Evolutionary conservation across 2,113 vertebrate species (phyloP), one percentile per base, ranked within the genome.

Genomic region (Centrocercus urophasianus): DNA sequence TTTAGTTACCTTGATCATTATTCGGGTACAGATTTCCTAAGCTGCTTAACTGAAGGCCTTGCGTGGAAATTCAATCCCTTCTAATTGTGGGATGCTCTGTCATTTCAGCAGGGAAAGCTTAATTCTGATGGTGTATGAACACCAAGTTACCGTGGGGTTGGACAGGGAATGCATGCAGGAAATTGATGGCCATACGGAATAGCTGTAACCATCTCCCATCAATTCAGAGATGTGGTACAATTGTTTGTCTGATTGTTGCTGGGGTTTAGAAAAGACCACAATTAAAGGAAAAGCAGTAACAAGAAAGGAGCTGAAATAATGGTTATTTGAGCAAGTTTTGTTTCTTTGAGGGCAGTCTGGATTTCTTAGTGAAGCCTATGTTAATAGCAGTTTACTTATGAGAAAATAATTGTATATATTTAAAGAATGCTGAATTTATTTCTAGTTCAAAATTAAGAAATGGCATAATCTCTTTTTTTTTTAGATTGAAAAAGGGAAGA

Each of bases 141-240:
- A 22, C 38, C 4, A 1, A 2, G 19, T 4, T 4, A 2, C 10
- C 13, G 0, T 4, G 64, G 17, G 1, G 10, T 3, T 7, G n/a
- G 47, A 47, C 61, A 11, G 28, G 28, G 3, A 16, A 17, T 11
- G 10, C 1, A 5, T 0, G 20, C 45, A 24, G 34, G 40, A n/a
- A 19, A 11, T 24, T 15, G 14, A 40, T 18, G 38, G 61, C 38
- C n/a, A 14, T 22, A 13, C 25, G 34, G 22, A 34, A 14, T 4
- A 2, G 0, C 3, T 4, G n/a, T 61, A 8, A 52, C 47, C 42
- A 43, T 43, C 14, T 8, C 0, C 0, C 2, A 8, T 6, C 75
- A 17, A 3, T 1, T 15, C 18, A 8, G 52, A 61, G 63, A 1
- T 2, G 17, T 1, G 65, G 69, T 27, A 59, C n/a, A n/a, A 17